These are phyloP conservation scores for Ciona savignyi DNA, from an alignment of 23 tunicate genomes.

Conservation along the genomic window DNA sequence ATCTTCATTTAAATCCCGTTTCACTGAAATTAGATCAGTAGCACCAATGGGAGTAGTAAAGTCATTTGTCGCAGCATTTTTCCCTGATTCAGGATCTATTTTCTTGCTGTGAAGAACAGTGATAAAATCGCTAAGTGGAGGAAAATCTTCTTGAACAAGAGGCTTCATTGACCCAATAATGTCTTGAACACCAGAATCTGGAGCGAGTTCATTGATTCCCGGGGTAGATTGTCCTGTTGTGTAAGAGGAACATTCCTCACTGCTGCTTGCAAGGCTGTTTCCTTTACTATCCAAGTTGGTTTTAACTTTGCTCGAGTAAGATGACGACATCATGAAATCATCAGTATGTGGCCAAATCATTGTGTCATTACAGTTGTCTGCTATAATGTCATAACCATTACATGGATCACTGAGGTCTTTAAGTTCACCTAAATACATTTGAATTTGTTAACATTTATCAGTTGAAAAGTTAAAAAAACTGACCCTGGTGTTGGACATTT, in stretches of 20 bases:
- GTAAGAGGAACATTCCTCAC: not conserved
- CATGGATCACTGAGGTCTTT: too few relatives aligned
- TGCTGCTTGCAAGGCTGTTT: not conserved
- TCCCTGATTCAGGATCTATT: too few relatives aligned
- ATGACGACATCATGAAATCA: too few relatives aligned
- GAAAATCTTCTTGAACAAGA: not conserved
- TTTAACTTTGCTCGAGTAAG: not conserved
- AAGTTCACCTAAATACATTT: too few relatives aligned
- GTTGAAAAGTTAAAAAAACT: not conserved
- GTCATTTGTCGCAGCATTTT: not conserved
- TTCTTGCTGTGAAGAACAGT: too few relatives aligned
- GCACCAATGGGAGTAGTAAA: too few relatives aligned
- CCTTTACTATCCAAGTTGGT: not conserved
- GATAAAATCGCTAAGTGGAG: not conserved
- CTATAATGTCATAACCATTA: too few relatives aligned
- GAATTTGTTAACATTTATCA: too few relatives aligned
- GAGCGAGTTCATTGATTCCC: not conserved
- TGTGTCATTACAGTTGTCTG: too few relatives aligned
- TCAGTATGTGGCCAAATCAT: too few relatives aligned
- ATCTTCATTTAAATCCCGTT: not conserved
- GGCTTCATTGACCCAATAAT: not conserved
- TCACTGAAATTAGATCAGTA: not conserved
- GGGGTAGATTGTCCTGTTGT: not conserved
- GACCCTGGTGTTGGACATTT: not conserved
- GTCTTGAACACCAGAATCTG: not conserved